phyloP scores from a whole-genome alignment of 2,888 invertebrate species.

The Drosophila formosana region DNA sequence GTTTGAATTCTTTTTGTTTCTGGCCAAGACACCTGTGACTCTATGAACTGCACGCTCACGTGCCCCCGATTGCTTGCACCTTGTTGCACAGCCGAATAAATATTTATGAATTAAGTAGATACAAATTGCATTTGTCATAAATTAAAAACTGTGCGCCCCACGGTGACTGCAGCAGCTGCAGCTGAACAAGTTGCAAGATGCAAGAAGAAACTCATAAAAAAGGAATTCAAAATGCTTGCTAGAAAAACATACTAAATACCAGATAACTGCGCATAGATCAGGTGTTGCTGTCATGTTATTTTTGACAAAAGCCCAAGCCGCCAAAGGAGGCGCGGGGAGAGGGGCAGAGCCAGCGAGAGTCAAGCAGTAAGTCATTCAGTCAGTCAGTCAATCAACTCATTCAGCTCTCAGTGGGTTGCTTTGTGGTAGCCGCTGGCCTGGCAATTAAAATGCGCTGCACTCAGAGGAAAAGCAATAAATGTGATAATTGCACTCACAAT shows the following conservation, averaged over 20 bases:
- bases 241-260: conserved; percentile 31
- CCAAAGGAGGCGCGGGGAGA: conserved; percentile 29
- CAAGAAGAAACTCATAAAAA: conserved; percentile 13
- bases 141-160: conserved; percentile 50
- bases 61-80: conserved; percentile 52
- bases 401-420: conserved; percentile 47
- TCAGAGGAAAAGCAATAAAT: background rate
- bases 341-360: conserved; percentile 1
- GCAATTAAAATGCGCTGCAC: conserved; percentile 58
- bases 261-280: conserved; percentile 49
- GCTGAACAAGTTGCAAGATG: conserved; percentile 27
- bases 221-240: conserved; percentile 29
- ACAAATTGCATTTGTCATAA: conserved; percentile 71
- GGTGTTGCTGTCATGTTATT: conserved; percentile 68
- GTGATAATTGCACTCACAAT: background rate
- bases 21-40: conserved; percentile 54
- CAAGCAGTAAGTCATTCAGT: conserved; percentile 36
- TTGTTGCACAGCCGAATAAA: conserved; percentile 48
- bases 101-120: conserved; percentile 68
- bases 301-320: conserved; percentile 58
- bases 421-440: conserved; percentile 45
- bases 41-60: conserved; percentile 55
- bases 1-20: conserved; percentile 10
- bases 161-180: conserved; percentile 32
- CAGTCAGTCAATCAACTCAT: conserved; percentile 49